Evolutionary conservation across 1,140 invertebrate genomes (phyloP), one percentile per base, ranked within the genome.

Genomic region (Penaeus japonicus): DNA sequence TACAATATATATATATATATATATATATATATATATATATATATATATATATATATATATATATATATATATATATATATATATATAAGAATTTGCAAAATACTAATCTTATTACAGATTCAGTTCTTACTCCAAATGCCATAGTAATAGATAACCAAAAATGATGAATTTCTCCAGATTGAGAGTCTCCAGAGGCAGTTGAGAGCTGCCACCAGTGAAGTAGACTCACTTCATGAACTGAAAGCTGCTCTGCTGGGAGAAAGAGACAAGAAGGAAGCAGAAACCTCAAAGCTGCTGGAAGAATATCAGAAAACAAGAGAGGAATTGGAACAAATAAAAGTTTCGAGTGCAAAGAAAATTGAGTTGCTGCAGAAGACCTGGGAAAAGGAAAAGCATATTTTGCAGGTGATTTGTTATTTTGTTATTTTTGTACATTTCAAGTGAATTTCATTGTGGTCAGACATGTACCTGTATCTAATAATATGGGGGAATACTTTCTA

Each of bases 161-260:
- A 3, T 27, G 32, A 18, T 53, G 70, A 35, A 32, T 32, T 30
- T 18, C 35, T 54, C 22, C 87, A 88, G 87, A 83, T 83, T 77
- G 87, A 88, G 70, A 77, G 65, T 77, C 81, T 88, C 55, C 87
- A 88, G 55, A 54, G 87, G 30, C 87, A 88, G 87, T 78, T 88
- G 20, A 84, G 59, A n/a, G 47, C 83, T 32, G 47, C 80, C 3
- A 84, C 87, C n/a, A 88, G 87, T 88, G 87, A 88, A 47, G 87
- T 84, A 30, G 87, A 88, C 2, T 88, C 70, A 59, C 57, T 88
- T 5, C 87, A 77, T 22, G 80, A 62, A 57, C 2, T 62, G 27
- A 81, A 88, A 59, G 17, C 75, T 59, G 73, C 75, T 7, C 53
- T 88, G 27, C 4, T 88, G 15, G 53, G 22, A 10, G 70, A 88